These are phyloP conservation scores for Polietes domitor DNA, from an alignment of 2,888 invertebrate genomes.

Conservation along the genomic window DNA sequence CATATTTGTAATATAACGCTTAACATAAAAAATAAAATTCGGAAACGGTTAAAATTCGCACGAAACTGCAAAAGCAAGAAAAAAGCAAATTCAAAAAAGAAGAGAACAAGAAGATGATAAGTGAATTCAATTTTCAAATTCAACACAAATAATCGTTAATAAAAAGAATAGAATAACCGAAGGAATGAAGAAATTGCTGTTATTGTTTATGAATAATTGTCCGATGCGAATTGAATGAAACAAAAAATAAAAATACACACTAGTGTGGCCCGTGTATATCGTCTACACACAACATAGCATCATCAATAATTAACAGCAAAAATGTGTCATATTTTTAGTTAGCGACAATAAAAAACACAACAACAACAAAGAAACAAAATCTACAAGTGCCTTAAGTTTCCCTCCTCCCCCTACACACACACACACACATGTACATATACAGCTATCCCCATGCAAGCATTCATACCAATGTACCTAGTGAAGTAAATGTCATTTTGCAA, in stretches of 20 bases:
- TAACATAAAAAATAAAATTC: constrained; percentile 64
- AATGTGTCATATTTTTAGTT: constrained; percentile 38
- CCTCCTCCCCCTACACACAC: no score
- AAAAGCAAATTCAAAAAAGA: constrained; percentile 47
- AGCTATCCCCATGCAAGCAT: background rate
- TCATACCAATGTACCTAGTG: background rate
- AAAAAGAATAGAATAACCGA: background rate
- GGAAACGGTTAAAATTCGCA: constrained; percentile 60
- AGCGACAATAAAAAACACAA: constrained; percentile 9
- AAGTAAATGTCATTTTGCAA: background rate
- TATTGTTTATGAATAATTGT: constrained; percentile 32
- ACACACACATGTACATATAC: background rate
- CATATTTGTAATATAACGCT: constrained; percentile 80
- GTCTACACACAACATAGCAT: background rate
- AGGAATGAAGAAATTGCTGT: constrained; percentile 36
- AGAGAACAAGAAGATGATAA: constrained; percentile 45
- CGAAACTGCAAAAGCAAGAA: constrained; percentile 40
- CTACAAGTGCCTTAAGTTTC: constrained; percentile 60
- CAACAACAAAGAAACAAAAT: constrained; percentile 8
- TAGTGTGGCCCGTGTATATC: background rate
- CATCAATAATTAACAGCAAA: constrained; percentile 39
- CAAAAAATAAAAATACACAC: no score
- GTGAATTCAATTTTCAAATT: constrained; percentile 16
- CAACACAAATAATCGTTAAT: background rate
- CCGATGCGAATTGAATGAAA: constrained; percentile 12